Base-by-base conservation (phyloP, 1,140 invertebrate species). In the Papilio helenus region DNA sequence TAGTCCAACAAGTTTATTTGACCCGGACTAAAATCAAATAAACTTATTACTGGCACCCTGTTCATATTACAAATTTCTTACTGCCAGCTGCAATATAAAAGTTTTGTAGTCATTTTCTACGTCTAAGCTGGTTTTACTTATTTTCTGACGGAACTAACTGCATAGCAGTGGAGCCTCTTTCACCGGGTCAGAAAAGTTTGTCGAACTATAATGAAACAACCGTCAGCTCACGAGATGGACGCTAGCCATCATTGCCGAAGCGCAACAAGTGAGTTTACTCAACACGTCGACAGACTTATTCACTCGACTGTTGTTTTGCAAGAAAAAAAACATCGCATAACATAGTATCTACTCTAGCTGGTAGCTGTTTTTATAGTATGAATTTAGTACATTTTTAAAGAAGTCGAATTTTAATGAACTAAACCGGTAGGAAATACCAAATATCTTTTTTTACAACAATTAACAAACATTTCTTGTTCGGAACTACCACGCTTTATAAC, bases 261-360 rank as follows among this genome's bases (percentile, higher is more conserved):
- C 83, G 86, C 89, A 92, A 90, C 90, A 91, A 89, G 87, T 92
- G 86, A 81, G 79, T 73, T 87, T 83, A 81, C 82, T 87, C 83
- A 85, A 89, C 87, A 65, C 82, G 81, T 90, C 84, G 83, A 5
- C 29, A 73, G 82, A 92, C 82, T 78, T 72, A 79, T 89, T 85
- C 81, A 58, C 44, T 61, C 39, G 49, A 79, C 80, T 78, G 76
- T 71, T 39, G 7, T 39, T 39, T 84, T 76, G 76, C 10, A 83
- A 82, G 83, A 80, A 83, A 42, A 73, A 80, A 83, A 42, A 71
- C 72, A 80, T 34, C 26, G 76, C 73, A 18, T 55, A 55, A 20
- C 9, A 18, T 55, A 20, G 18, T 55, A 8, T 55, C 18, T 51
- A 55, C 18, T 55, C 8, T n/a, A n/a, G 34, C 44, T 46, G 8